phyloP scores from a whole-genome alignment of 2,113 vertebrate species.

The Dipodomys spectabilis region DNA sequence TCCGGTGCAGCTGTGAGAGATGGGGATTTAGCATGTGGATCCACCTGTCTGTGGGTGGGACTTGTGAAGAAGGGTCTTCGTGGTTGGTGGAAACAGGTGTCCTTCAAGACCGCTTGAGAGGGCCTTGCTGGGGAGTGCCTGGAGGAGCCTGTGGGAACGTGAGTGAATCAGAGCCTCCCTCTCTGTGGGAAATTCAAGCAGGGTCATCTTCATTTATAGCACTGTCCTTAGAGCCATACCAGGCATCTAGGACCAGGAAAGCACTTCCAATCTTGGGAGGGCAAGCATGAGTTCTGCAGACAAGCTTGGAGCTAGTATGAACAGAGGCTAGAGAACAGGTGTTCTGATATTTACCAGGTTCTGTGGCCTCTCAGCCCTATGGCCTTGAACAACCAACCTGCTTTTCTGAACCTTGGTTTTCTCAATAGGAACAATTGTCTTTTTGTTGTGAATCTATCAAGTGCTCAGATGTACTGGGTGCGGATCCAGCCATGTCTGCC shows the following conservation, averaged over 20 bases:
- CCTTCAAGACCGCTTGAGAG: background rate
- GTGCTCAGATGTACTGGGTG: accelerated
- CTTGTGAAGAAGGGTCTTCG: background rate
- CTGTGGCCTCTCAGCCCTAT: background rate
- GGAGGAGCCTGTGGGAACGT: background rate
- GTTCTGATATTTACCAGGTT: background rate
- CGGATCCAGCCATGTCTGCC: background rate
- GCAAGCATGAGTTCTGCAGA: background rate
- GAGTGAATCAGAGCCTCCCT: background rate
- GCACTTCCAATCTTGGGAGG: too few species aligned
- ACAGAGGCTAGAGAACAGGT: too few species aligned
- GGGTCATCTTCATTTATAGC: accelerated
- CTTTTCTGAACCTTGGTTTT: background rate
- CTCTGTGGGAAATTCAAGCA: background rate
- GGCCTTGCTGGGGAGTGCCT: background rate
- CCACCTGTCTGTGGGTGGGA: background rate
- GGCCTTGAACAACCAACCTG: too few species aligned
- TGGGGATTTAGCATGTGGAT: accelerated
- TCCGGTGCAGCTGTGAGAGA: background rate
- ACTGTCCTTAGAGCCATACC: accelerated
- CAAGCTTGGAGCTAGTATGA: background rate
- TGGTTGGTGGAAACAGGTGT: too few species aligned
- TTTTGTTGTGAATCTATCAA: too few species aligned
- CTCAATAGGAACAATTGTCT: background rate
- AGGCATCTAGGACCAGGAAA: accelerated